A percentile compares a stretch with the other conserved stretches of the same genome.
phyloP scores from a whole-genome alignment of 37 sponge, comb jelly and placozoan species.

The Crambe crambe region DNA sequence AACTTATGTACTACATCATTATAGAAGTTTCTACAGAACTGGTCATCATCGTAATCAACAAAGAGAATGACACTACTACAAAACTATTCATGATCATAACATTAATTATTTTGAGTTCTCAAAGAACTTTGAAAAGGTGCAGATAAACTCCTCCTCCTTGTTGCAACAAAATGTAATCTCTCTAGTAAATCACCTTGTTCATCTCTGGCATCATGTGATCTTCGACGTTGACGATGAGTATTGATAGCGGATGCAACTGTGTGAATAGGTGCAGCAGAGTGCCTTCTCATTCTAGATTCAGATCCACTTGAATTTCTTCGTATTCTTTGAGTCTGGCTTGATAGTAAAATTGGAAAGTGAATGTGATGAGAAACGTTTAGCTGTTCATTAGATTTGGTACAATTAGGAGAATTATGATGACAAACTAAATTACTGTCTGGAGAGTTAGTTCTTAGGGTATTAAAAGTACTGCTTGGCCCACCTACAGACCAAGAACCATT shows the following conservation, averaged over 20 bases:
- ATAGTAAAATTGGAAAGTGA: neutral
- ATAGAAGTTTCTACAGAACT: too few relatives aligned
- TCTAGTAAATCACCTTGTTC: constrained; percentile 28
- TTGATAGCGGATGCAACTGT: neutral
- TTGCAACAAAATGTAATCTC: constrained; percentile 15
- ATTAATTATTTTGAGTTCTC: neutral
- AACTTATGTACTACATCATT: too few relatives aligned
- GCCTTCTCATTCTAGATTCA: constrained; percentile 18
- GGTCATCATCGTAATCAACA: too few relatives aligned
- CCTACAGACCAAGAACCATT: too few relatives aligned
- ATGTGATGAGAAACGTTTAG: neutral
- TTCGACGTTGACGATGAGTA: constrained; percentile 9
- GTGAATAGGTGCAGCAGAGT: neutral
- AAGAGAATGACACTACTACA: too few relatives aligned
- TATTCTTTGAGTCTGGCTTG: constrained; percentile 18
- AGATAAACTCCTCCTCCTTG: constrained; percentile 1
- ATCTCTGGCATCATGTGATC: constrained; percentile 44
- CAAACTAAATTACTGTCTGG: neutral
- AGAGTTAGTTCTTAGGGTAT: too few relatives aligned
- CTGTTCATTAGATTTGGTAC: neutral
- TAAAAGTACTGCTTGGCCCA: too few relatives aligned
- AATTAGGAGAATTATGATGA: neutral
- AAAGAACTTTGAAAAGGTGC: neutral
- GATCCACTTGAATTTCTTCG: constrained; percentile 38
- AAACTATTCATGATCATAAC: too few relatives aligned